Evolutionary conservation across 2,113 vertebrate genomes (phyloP), one percentile per base, ranked within the genome.

Genomic region (Brachionichthys hirsutus): DNA sequence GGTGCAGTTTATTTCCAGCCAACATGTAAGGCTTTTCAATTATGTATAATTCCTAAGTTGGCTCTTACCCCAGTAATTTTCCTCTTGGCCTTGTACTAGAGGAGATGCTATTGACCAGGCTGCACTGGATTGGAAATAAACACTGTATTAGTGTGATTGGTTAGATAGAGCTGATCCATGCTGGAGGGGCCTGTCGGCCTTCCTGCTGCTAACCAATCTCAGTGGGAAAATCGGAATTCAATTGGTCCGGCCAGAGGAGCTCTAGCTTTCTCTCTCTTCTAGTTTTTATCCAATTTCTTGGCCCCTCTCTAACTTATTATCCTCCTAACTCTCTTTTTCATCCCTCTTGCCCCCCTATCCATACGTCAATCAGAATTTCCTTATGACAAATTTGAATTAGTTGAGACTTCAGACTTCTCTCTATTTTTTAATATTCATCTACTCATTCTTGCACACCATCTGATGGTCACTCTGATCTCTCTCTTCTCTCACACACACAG

Each of bases 121-220:
- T 61, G 50, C 69, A 67, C 71, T 71, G 68, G 80, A 82, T 80
- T 83, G 84, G 70, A 84, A 70, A 74, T 83, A 83, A 82, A 85
- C 75, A 87, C 67, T 85, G 83, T 83, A 88, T 89, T 88, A 83
- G 81, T 77, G 83, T 80, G 85, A 88, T 84, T 86, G 84, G 79
- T 79, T 80, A 77, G 75, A 73, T 62, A 61, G 73, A 76, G 79
- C 81, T 80, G 84, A 84, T 85, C 77, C 81, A 67, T 77, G 77
- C 81, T 70, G 34, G 59, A 66, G 76, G 70, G 62, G 82, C 70
- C 77, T 70, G 82, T 77, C 81, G 78, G 83, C 71, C 67, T 77
- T 75, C 70, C 80, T 83, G 69, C 69, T 81, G 60, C 83, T 80
- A 84, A 87, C 83, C 83, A 84, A 86, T 85, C 86, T 86, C 78